phyloP scores from a whole-genome alignment of 2,797 vertebrate genomes.

The Neosalanx taihuensis region DNA sequence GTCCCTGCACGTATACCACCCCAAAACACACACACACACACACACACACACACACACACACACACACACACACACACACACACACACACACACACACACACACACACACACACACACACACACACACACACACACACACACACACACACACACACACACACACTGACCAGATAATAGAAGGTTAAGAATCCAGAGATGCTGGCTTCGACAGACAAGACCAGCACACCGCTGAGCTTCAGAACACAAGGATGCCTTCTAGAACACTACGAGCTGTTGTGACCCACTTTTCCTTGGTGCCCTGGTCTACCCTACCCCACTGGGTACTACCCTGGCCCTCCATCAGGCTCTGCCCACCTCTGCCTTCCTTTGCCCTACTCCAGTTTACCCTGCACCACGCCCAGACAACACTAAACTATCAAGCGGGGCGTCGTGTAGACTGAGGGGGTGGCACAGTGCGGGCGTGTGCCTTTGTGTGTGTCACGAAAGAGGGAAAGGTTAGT shows the following conservation, averaged over 20 bases:
- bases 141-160: constrained; percentile 4
- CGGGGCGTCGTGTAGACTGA: constrained; percentile 31
- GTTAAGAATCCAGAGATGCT: neutral
- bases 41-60: constrained; percentile 4
- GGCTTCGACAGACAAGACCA: too few species aligned
- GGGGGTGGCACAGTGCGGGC: neutral
- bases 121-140: neutral
- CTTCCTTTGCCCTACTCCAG: too few species aligned
- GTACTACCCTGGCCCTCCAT: too few species aligned
- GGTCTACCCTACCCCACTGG: too few species aligned
- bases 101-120: constrained; percentile 26
- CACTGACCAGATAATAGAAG: constrained; percentile 2
- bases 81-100: neutral
- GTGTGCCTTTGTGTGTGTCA: constrained; percentile 26
- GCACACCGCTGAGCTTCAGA: too few species aligned
- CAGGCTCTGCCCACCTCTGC: neutral
- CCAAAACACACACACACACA: constrained; percentile 23
- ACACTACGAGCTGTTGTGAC: too few species aligned
- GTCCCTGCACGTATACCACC: neutral
- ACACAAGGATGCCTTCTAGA: too few species aligned
- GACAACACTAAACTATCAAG: constrained; percentile 17
- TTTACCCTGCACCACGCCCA: neutral
- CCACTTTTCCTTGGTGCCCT: too few species aligned
- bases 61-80: neutral
- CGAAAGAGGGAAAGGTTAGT: neutral